phyloP scores from a whole-genome alignment of 1,140 invertebrate genomes.

The Cephus cinctus region DNA sequence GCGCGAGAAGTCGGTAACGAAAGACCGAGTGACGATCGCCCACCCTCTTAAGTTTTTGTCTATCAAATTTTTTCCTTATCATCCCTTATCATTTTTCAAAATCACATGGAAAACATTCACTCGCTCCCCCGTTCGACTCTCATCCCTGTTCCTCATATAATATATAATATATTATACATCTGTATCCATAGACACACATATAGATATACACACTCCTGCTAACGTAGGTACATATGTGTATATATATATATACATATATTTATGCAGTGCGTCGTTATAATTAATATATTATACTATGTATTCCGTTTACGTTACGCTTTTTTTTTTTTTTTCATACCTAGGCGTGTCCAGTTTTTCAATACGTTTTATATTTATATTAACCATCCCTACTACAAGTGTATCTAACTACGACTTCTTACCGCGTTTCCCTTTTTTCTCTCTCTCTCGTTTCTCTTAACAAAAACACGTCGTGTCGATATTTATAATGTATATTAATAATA shows the following conservation, averaged over 20 bases:
- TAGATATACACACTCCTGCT: slow-evolving; percentile 37
- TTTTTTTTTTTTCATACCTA: slow-evolving; percentile 18
- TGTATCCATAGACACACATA: slow-evolving; percentile 27
- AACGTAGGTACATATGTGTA: slow-evolving; percentile 34
- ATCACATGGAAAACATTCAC: no score
- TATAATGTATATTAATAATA: slow-evolving; percentile 32
- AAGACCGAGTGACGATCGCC: slow-evolving; percentile 21
- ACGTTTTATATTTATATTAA: slow-evolving; percentile 15
- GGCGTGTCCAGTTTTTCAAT: slow-evolving; percentile 18
- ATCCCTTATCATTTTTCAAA: no score
- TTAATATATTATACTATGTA: slow-evolving; percentile 17
- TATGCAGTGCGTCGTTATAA: slow-evolving; percentile 32
- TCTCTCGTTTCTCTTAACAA: slow-evolving; percentile 37
- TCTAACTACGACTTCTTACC: slow-evolving; percentile 23
- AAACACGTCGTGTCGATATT: slow-evolving; percentile 31
- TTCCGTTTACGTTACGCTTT: slow-evolving; percentile 21
- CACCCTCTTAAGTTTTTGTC: no score
- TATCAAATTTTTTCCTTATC: no score
- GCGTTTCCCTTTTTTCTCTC: no score
- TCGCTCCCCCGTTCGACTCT: slow-evolving; percentile 14
- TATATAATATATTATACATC: slow-evolving; percentile 32
- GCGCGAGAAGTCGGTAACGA: no score
- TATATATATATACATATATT: slow-evolving; percentile 40
- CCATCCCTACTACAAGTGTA: slow-evolving; percentile 7
- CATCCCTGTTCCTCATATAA: slow-evolving; percentile 15